These are phyloP conservation scores for Manacus vitellinus DNA, from an alignment of 2,113 vertebrate species.

Conservation along the genomic window DNA sequence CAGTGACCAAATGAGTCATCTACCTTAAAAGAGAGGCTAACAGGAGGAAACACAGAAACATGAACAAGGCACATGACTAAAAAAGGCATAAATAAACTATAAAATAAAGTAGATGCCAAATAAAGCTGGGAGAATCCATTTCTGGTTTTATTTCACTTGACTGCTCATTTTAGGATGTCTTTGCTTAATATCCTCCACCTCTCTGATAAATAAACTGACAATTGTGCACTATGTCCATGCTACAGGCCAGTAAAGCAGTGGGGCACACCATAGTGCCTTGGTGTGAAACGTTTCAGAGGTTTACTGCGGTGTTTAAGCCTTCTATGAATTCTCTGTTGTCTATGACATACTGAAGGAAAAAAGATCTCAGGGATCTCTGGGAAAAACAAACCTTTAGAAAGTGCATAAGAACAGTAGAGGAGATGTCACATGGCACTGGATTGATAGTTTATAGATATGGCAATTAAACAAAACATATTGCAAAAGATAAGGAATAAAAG, in stretches of 20 bases:
- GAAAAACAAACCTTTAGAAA: background rate
- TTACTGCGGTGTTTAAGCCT: background rate
- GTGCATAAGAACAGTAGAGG: background rate
- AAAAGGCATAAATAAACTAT: background rate
- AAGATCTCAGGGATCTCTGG: background rate
- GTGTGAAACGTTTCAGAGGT: background rate
- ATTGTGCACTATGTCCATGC: background rate
- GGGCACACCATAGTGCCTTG: background rate
- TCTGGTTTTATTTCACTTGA: background rate
- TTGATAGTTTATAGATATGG: background rate
- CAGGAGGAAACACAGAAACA: background rate
- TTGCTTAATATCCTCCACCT: background rate
- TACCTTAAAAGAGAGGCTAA: background rate
- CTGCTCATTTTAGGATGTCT: background rate
- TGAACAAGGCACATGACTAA: background rate
- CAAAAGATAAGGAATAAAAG: background rate
- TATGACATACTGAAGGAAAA: background rate
- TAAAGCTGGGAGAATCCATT: background rate
- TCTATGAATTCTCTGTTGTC: background rate
- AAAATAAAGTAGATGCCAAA: background rate
- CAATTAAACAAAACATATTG: background rate
- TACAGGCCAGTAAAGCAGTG: background rate
- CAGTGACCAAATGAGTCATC: background rate
- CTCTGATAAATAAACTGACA: background rate
- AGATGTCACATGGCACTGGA: background rate